Evolutionary conservation across 2,888 invertebrate species (phyloP).

Genomic region (Sinelater perroti): DNA sequence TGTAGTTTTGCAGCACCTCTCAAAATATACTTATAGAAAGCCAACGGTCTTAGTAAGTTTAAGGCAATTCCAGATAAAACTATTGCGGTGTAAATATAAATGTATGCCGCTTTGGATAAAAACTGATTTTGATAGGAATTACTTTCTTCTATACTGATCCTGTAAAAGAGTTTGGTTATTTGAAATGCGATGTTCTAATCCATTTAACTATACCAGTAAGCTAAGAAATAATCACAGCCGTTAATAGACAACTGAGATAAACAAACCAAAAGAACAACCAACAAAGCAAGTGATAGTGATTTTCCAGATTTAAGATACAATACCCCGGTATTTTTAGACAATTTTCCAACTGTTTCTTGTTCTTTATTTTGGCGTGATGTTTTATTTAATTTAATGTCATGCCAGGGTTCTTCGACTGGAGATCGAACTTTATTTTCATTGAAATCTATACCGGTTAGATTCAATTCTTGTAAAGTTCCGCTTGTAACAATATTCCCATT

Average conservation of each 20-base stretch:
- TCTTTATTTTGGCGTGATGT: constrained; percentile 63
- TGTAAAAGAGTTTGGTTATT: constrained; percentile 37
- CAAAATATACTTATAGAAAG: constrained; percentile 65
- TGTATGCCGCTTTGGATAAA: constrained; percentile 46
- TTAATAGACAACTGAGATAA: constrained; percentile 76
- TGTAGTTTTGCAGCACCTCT: constrained; percentile 67
- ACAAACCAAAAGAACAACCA: constrained; percentile 70
- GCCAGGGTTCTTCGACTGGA: no score
- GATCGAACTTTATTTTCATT: constrained; percentile 59
- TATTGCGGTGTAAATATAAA: constrained; percentile 58
- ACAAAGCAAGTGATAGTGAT: constrained; percentile 66
- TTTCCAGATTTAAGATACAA: constrained; percentile 79
- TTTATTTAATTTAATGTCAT: no score
- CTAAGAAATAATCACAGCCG: constrained; percentile 80
- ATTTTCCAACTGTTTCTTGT: constrained; percentile 69
- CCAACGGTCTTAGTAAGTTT: constrained; percentile 60
- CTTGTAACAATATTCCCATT: constrained; percentile 66
- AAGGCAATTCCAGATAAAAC: constrained; percentile 54
- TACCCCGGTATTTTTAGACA: constrained; percentile 65
- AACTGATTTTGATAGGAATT: constrained; percentile 21
- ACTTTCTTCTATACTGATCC: constrained; percentile 55
- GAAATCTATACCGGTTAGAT: constrained; percentile 76
- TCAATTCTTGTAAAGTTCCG: constrained; percentile 73
- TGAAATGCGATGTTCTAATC: background rate
- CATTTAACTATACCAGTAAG: constrained; percentile 70